Percentiles rank a stretch among this genome's conserved stretches.
Conservation (phyloP, 2,797 vertebrate genomes). For the Peromyscus nudipes region DNA sequence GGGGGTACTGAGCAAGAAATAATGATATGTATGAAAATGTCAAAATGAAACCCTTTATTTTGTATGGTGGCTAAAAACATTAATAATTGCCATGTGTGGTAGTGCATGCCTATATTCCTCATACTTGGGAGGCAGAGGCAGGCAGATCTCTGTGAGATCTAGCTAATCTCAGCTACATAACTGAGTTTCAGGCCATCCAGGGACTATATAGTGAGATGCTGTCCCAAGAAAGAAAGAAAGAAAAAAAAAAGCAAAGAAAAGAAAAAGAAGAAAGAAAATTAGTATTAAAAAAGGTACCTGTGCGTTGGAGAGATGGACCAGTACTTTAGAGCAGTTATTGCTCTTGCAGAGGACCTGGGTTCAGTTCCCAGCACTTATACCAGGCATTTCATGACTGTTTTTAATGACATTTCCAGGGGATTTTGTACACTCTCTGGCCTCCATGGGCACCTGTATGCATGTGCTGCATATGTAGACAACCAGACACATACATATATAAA, state of each 20-base stretch:
- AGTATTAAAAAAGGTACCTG: neutral
- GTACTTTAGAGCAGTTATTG: neutral
- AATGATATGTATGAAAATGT: neutral
- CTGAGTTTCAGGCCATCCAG: neutral
- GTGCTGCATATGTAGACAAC: neutral
- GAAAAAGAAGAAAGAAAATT: neutral
- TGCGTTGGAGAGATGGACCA: neutral
- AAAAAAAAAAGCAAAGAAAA: neutral
- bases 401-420: neutral
- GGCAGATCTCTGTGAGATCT: neutral
- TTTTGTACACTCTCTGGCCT: neutral
- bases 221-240: neutral
- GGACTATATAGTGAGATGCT: neutral
- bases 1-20: neutral
- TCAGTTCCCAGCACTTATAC: neutral
- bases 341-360: neutral
- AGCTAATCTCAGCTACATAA: neutral
- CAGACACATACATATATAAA: neutral
- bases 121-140: neutral
- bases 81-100: neutral
- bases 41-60: neutral
- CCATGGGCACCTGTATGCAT: neutral
- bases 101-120: neutral
- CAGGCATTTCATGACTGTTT: neutral
- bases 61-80: neutral